These are phyloP conservation scores for Miichthys miiuy DNA, from an alignment of 2,797 vertebrate genomes.

Conservation along the genomic window DNA sequence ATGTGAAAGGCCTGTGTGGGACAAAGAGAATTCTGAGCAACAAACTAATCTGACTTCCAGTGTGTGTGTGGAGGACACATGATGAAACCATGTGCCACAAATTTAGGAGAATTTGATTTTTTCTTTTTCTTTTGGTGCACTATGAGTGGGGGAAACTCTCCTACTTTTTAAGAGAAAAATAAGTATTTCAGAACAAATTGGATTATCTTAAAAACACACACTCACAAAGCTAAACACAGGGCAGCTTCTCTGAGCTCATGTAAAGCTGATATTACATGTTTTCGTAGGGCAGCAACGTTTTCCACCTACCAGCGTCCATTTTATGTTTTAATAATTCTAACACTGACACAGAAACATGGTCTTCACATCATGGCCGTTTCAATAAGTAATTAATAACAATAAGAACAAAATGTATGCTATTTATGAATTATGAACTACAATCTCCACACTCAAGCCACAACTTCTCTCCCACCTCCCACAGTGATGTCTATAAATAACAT, in stretches of 20 bases:
- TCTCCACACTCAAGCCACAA: background rate
- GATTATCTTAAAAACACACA: background rate
- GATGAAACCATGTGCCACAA: no score
- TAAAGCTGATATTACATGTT: background rate
- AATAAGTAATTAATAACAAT: conserved; percentile 12
- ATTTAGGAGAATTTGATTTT: background rate
- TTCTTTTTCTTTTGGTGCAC: background rate
- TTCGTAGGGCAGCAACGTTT: background rate
- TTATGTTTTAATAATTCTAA: background rate
- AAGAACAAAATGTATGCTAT: background rate
- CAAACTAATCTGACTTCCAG: conserved; percentile 40
- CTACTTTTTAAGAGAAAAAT: background rate
- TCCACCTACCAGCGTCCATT: background rate
- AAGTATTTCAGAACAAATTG: background rate
- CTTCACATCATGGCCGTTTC: background rate
- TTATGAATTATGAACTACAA: conserved; percentile 18
- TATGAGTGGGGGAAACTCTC: no score
- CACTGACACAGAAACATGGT: background rate
- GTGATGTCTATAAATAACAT: conserved; percentile 1
- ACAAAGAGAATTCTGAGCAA: conserved; percentile 36
- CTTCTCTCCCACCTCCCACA: background rate
- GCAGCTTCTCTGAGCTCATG: background rate
- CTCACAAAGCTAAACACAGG: background rate
- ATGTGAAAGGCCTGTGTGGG: conserved; percentile 29
- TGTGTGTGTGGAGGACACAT: conserved; percentile 6